Evolutionary conservation across 2,888 invertebrate species (phyloP).

Genomic region (Blera fallax): DNA sequence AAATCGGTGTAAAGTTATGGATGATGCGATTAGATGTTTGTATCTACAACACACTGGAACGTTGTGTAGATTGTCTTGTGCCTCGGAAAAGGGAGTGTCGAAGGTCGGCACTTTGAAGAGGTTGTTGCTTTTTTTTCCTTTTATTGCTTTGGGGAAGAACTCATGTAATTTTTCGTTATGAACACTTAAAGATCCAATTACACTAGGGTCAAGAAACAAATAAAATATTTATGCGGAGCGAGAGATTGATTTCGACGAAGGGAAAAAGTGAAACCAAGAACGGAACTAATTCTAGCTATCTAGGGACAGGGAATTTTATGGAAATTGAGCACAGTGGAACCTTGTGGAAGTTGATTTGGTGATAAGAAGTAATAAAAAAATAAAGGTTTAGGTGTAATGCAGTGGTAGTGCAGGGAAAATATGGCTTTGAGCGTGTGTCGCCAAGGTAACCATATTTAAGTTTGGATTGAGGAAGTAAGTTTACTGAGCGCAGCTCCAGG

Average conservation of each 20-base stretch:
- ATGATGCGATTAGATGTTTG: conserved; percentile 3
- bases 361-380: background rate
- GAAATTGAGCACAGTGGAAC: background rate
- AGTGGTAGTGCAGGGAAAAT: too few species aligned
- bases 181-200: conserved; percentile 19
- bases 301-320: background rate
- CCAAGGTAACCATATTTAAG: too few species aligned
- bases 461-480: too few species aligned
- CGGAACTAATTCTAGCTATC: conserved; percentile 6
- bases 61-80: background rate
- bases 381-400: too few species aligned
- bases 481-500: too few species aligned
- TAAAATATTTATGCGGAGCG: conserved; percentile 1
- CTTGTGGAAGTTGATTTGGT: background rate
- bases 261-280: conserved; percentile 2
- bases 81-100: conserved; percentile 42
- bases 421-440: too few species aligned
- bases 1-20: conserved; percentile 34
- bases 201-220: conserved; percentile 14
- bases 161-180: background rate
- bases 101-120: conserved; percentile 60
- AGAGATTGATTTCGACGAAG: background rate
- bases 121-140: conserved; percentile 1
- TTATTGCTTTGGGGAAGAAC: too few species aligned
- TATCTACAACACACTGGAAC: background rate